Conservation (phyloP, 2,113 vertebrate species). For the Sorex araneus region DNA sequence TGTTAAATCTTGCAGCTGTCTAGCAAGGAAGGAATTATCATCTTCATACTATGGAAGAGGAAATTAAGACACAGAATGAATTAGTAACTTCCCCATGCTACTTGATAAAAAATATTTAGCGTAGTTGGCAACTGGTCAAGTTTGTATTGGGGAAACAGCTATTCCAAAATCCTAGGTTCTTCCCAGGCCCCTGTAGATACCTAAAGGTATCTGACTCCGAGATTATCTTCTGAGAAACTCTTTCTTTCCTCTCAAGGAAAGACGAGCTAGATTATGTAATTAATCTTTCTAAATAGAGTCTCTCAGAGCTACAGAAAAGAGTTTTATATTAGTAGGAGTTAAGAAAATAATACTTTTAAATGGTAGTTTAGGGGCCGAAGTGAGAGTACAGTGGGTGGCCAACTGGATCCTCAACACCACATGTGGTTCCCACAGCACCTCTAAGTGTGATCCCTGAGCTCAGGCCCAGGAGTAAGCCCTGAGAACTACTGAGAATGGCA, state of each 20-base stretch:
- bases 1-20: constrained; percentile 26
- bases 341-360: constrained; percentile 48
- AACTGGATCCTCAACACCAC: too few relatives aligned
- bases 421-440: too few relatives aligned
- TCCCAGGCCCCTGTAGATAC: background rate
- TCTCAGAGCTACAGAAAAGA: background rate
- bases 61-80: constrained; percentile 32
- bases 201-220: background rate
- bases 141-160: background rate
- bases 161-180: constrained; percentile 37
- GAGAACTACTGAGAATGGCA: too few relatives aligned
- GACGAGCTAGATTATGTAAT: constrained; percentile 30
- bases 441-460: too few relatives aligned
- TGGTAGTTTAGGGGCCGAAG: too few relatives aligned
- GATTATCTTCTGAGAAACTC: constrained; percentile 8
- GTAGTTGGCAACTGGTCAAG: background rate
- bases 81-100: constrained; percentile 26
- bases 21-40: constrained; percentile 52
- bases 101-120: background rate
- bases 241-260: constrained; percentile 48
- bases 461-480: too few relatives aligned
- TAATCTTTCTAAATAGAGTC: constrained; percentile 34
- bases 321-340: constrained; percentile 52
- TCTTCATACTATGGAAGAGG: background rate
- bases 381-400: too few relatives aligned